Percentiles rank a stretch among this genome's conserved stretches.
Conservation (phyloP, 2,797 vertebrate species). For the Tauraco hartlaubi region DNA sequence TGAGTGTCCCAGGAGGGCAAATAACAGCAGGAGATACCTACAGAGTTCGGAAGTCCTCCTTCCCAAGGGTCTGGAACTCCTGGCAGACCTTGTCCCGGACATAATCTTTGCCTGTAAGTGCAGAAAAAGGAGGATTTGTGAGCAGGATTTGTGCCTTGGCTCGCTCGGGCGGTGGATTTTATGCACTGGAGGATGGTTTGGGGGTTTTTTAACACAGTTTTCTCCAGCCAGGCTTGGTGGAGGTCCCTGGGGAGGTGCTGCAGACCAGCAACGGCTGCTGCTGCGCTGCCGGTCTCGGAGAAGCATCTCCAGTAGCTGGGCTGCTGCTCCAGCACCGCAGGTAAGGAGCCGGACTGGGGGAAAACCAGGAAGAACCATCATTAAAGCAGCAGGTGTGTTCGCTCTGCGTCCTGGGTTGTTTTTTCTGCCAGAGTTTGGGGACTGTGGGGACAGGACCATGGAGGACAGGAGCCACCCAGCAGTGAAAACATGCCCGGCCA, state of each 20-base stretch:
- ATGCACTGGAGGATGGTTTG: no score
- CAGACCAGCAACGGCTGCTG: background rate
- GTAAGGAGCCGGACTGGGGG: no score
- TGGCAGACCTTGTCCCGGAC: slow-evolving; percentile 82
- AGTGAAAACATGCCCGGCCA: background rate
- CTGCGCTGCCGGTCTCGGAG: rapidly evolving
- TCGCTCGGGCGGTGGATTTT: background rate
- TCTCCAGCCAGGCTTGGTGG: no score
- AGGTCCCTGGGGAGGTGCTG: background rate
- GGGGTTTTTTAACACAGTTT: background rate
- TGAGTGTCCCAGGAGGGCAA: background rate
- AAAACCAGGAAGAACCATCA: background rate
- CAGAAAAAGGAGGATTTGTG: background rate
- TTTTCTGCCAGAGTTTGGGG: background rate
- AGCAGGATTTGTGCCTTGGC: background rate
- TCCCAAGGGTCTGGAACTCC: slow-evolving; percentile 75
- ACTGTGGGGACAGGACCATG: rapidly evolving
- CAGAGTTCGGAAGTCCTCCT: slow-evolving; percentile 79
- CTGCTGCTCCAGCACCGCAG: background rate
- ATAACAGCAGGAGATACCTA: slow-evolving; percentile 63
- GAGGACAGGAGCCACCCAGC: background rate
- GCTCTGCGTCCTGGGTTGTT: no score
- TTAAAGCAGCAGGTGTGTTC: rapidly evolving
- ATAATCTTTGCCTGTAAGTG: slow-evolving; percentile 77
- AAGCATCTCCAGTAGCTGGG: background rate